Base-by-base conservation (phyloP, 2,113 vertebrate species). In the Malurus cyaneus region DNA sequence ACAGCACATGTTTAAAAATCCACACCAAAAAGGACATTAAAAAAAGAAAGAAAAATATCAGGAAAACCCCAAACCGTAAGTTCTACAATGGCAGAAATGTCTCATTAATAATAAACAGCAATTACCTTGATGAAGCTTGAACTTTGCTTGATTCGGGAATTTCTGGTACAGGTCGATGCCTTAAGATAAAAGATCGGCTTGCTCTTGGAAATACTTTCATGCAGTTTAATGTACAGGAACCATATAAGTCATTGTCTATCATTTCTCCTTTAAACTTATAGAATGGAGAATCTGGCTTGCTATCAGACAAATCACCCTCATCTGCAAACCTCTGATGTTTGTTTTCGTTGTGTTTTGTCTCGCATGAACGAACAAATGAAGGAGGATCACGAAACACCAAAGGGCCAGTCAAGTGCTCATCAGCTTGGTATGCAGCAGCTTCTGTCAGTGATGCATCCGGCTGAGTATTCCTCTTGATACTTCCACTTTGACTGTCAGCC, bases 151-250 rank as follows among this genome's bases (percentile, higher is more conserved):
- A 88, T 29, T 73, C 92, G 0, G 99, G 99, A 85, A 99, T 98
- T 80, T 99, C 96, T 31, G 99, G 99, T 17, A 99, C 99, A 21
- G 99, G 99, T 16, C 99, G 98, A 94, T 99, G 98, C 54, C 98
- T 98, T 83, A 99, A 97, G 36, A 98, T 96, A 81, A 98, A 99
- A 84, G 99, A 99, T 6, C 98, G 97, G 23, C 95, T 97, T 77
- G 64, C 41, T 78, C 86, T 94, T 15, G 95, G 61, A 87, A 96
- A 94, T 53, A 71, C 85, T 64, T 97, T 95, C 49, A 80, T 50
- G 36, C 84, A 74, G 61, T 74, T 95, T 6, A 89, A 78, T 0
- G 28, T 69, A 7, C 18, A 95, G 46, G 97, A 96, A 62, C 89
- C 96, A 39, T 99, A 99, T 67, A 99, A 98, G 46, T 98, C 98